phyloP scores from a whole-genome alignment of 2,113 vertebrate genomes.

The Phaethon lepturus region DNA sequence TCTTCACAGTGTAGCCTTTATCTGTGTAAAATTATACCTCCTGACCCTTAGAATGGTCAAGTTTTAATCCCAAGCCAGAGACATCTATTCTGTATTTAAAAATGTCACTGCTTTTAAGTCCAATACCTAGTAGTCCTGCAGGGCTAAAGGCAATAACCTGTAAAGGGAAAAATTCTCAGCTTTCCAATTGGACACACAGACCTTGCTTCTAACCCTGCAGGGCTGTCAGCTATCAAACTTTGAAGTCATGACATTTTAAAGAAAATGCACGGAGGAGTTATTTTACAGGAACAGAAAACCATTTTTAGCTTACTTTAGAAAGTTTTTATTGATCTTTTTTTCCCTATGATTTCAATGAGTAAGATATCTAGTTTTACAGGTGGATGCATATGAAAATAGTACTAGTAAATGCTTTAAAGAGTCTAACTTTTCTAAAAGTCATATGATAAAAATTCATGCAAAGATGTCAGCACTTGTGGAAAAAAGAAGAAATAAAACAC shows the following conservation, averaged over 20 bases:
- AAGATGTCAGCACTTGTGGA: not conserved
- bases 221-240: constrained; percentile 29
- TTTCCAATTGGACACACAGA: constrained; percentile 30
- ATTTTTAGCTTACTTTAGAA: not conserved
- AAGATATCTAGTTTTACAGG: not conserved
- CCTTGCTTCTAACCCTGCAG: constrained; percentile 14
- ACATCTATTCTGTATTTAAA: constrained; percentile 21
- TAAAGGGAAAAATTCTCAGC: constrained; percentile 3
- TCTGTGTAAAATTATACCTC: not conserved
- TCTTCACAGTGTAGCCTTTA: not conserved
- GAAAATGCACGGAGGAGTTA: not conserved
- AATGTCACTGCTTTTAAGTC: constrained; percentile 47
- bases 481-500: not conserved
- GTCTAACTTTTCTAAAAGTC: not conserved
- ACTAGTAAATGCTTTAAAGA: not conserved
- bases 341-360: not conserved
- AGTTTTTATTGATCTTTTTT: not conserved
- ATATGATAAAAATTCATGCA: not conserved
- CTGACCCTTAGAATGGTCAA: constrained; percentile 16
- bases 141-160: constrained; percentile 16
- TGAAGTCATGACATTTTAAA: constrained; percentile 60
- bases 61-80: not conserved
- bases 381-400: not conserved
- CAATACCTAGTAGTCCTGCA: not conserved
- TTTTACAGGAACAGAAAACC: not conserved